Evolutionary conservation across 2,113 vertebrate species (phyloP).

Genomic region (Grantiella picta): DNA sequence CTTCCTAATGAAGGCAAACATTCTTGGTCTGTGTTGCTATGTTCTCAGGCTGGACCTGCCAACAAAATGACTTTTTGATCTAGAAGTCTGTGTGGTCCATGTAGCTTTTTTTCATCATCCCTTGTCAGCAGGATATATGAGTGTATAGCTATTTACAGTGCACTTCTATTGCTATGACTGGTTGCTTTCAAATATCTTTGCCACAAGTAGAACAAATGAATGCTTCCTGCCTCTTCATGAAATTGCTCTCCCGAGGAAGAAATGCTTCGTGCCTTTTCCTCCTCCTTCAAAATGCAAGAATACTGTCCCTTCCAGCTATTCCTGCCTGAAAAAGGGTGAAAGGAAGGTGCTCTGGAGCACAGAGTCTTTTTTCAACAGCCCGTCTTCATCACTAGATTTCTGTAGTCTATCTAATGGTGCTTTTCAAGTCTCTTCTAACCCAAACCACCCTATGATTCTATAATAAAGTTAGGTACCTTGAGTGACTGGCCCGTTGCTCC

Average conservation of each 20-base stretch:
- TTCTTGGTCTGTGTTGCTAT: neutral
- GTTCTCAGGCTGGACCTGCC: neutral
- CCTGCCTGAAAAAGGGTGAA: neutral
- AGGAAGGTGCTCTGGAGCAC: neutral
- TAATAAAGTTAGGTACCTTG: neutral
- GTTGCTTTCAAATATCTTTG: neutral
- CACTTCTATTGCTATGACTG: neutral
- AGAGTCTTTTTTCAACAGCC: neutral
- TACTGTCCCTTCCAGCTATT: neutral
- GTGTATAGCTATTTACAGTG: neutral
- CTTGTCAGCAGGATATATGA: neutral
- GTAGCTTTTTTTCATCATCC: neutral
- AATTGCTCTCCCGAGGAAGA: neutral
- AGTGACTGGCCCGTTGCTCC: neutral
- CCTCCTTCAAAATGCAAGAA: neutral
- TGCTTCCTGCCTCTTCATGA: neutral
- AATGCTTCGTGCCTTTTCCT: neutral
- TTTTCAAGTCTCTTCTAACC: neutral
- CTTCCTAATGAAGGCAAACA: neutral
- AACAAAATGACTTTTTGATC: neutral
- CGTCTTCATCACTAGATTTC: neutral
- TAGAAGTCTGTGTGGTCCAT: neutral
- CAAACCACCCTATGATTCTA: neutral
- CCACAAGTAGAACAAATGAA: neutral
- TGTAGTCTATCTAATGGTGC: neutral